Base-by-base conservation (phyloP, 2,888 invertebrate species). In the Torymus texanus region DNA sequence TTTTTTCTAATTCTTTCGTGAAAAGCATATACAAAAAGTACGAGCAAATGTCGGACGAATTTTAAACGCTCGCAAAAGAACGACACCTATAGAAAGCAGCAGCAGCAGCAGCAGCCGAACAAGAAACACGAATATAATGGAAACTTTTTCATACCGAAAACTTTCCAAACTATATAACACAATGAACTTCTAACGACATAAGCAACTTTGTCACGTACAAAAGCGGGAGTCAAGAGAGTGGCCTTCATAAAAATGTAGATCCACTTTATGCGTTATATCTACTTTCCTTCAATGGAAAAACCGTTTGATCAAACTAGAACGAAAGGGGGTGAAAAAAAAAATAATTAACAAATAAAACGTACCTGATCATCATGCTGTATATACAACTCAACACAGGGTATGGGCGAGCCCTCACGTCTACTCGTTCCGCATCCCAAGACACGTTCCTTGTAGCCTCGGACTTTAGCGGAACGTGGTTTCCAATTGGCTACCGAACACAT, bases 351-450 rank as follows among this genome's bases (percentile, higher is more conserved):
- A 21, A 24, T 14, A 3, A 8, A 5, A 53, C 63, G 73, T 83
- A 90, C 90, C 86, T 87, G 88, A 91, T 94, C 92, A 80, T 94
- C 93, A 76, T 91, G 92, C 75, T 93, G 92, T 88, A 96, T 95
- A 87, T 93, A 94, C 24, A 97, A 90, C 87, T 94, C 94, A 83
- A 97, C 93, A 79, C 94, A 95, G 58, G 96, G 96, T 84, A 96
- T 93, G 14, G 95, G 94, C 55, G 93, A 94, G 81, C 94, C 94
- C 88, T 94, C 94, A 71, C 94, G 92, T 84, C 83, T 93, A 87
- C 86, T 91, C 86, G 81, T 85, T 14, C 89, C 90, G 4, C 61
- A 80, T 58, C 81, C 70, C 0, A 80, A 2, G 18, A 89, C 84
- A 18, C 92, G 90, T 85, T 94, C 93, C 88, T 93, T 93, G 88